A percentile compares a stretch with the other conserved stretches of the same genome.
Conservation (phyloP, 1,140 invertebrate genomes). For the Orius insidiosus region DNA sequence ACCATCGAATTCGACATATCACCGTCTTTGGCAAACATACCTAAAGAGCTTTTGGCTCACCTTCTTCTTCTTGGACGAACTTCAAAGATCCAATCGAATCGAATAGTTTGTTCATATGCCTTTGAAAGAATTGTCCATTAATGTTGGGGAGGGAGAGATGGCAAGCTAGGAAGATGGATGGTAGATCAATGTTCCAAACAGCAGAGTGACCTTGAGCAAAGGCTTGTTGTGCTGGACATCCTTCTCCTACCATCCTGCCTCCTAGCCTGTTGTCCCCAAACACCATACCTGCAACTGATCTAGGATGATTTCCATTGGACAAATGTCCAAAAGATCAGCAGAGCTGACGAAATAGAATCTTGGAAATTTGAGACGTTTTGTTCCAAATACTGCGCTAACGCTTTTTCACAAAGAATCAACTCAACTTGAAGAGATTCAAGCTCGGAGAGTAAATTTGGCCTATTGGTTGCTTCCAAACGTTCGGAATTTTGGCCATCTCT, state of each 20-base stretch:
- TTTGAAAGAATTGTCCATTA: conserved; percentile 19
- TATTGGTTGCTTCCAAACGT: conserved; percentile 85
- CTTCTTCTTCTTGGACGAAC: conserved; percentile 39
- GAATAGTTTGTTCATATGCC: conserved; percentile 86
- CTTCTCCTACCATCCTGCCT: too few relatives aligned
- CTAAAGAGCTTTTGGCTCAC: conserved; percentile 36
- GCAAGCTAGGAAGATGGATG: too few relatives aligned
- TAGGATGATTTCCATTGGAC: conserved; percentile 87
- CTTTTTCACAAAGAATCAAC: conserved; percentile 88
- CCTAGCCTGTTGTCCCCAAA: too few relatives aligned
- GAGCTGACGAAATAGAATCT: conserved; percentile 95
- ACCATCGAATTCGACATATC: conserved; percentile 66
- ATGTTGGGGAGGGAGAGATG: too few relatives aligned
- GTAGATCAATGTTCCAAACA: too few relatives aligned
- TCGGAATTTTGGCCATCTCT: conserved; percentile 57
- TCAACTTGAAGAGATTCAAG: conserved; percentile 70
- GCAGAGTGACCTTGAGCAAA: too few relatives aligned
- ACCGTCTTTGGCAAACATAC: conserved; percentile 90
- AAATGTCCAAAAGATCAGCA: conserved; percentile 91
- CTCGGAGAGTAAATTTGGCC: conserved; percentile 53
- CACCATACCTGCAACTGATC: conserved; percentile 42
- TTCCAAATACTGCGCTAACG: conserved; percentile 88
- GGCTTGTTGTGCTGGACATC: too few relatives aligned
- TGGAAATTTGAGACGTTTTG: conserved; percentile 90
- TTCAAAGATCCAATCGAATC: conserved; percentile 83